Conservation (phyloP, 2,113 vertebrate species). For the Triplophysa rosa region DNA sequence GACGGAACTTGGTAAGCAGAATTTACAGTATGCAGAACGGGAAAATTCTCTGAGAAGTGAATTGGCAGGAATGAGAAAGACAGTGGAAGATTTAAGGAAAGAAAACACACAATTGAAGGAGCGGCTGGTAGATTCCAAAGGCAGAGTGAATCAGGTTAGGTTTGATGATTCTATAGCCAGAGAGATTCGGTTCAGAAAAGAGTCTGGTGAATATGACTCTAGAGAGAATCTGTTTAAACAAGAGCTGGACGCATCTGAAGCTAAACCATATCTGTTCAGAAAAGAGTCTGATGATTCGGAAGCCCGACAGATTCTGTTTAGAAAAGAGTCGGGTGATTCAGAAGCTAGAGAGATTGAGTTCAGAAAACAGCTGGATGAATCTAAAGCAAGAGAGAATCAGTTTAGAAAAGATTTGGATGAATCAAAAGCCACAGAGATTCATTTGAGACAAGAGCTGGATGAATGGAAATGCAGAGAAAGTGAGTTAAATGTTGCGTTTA, state of each 20-base stretch:
- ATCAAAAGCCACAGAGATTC: neutral
- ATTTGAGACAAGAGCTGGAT: neutral
- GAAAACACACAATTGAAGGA: no score
- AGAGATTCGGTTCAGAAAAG: neutral
- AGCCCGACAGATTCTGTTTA: neutral
- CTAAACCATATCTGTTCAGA: neutral
- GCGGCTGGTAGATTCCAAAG: no score
- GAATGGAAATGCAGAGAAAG: neutral
- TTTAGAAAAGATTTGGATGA: neutral
- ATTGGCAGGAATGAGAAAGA: no score
- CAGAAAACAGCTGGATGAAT: neutral
- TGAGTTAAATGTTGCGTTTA: neutral
- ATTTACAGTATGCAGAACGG: no score
- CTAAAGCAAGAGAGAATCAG: neutral
- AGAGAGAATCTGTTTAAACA: neutral
- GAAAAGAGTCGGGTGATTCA: neutral
- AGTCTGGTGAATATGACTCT: neutral
- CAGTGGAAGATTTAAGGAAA: no score
- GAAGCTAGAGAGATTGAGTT: neutral
- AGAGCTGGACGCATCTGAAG: neutral
- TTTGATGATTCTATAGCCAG: no score
- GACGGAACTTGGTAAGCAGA: no score
- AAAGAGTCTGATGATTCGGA: neutral
- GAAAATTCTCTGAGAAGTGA: no score
- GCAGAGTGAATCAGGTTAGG: neutral